phyloP scores from a whole-genome alignment of 1,140 invertebrate species.

The Aphelinus certus region DNA sequence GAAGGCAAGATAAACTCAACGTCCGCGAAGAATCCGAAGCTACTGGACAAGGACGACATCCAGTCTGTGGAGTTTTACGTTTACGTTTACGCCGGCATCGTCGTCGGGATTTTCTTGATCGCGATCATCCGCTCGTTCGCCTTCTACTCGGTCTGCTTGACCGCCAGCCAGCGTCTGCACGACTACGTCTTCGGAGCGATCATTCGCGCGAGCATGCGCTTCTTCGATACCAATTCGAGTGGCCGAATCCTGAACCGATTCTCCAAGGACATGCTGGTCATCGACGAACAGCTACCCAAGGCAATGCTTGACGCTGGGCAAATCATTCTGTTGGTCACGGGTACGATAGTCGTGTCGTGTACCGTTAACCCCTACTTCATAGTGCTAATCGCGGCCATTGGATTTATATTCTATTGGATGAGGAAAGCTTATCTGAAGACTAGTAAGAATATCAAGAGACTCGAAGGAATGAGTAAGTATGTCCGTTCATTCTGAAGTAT shows the following conservation, averaged over 20 bases:
- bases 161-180: constrained; percentile 74
- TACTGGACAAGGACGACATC: constrained; percentile 42
- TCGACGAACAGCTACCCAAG: constrained; percentile 86
- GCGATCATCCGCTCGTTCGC: constrained; percentile 64
- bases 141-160: constrained; percentile 75
- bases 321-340: constrained; percentile 72
- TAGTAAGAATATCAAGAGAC: constrained; percentile 72
- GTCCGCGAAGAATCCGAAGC: constrained; percentile 52
- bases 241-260: constrained; percentile 80
- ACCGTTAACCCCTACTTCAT: constrained; percentile 79
- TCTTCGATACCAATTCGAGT: constrained; percentile 82
- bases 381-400: constrained; percentile 74
- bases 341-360: constrained; percentile 73
- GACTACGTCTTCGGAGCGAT: constrained; percentile 73
- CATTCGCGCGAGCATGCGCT: constrained; percentile 72
- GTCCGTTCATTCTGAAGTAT: too few relatives aligned
- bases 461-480: constrained; percentile 82
- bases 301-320: constrained; percentile 80
- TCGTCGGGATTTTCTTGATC: constrained; percentile 62
- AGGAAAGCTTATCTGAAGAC: constrained; percentile 81
- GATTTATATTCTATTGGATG: constrained; percentile 76
- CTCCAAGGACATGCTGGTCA: constrained; percentile 80
- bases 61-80: constrained; percentile 56
- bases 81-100: constrained; percentile 66
- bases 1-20: background rate